A percentile compares a stretch with the other conserved stretches of the same genome.
Conservation (phyloP, 2,888 invertebrate genomes). For the Phengaris arion region DNA sequence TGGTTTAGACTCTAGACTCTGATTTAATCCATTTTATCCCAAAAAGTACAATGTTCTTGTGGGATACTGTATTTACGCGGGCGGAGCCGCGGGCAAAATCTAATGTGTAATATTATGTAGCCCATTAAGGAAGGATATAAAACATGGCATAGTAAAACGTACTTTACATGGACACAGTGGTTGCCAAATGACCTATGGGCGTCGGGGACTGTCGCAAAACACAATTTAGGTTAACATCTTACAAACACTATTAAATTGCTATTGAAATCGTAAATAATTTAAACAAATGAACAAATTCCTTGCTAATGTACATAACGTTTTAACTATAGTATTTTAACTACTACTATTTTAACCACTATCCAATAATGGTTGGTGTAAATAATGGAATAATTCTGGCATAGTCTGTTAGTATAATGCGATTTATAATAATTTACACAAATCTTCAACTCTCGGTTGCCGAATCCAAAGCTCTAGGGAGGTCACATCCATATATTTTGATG, state of each 20-base stretch:
- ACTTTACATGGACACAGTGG: background rate
- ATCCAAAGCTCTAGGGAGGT: background rate
- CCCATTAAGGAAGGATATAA: background rate
- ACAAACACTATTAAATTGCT: conserved; percentile 5
- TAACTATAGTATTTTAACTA: background rate
- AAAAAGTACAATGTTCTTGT: no score
- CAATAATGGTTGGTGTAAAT: background rate
- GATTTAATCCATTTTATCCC: no score
- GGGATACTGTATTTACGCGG: no score
- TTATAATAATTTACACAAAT: background rate
- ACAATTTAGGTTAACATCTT: background rate
- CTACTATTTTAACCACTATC: background rate
- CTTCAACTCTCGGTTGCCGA: background rate
- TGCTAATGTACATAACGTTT: background rate
- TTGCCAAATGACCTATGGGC: background rate
- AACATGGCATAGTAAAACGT: background rate
- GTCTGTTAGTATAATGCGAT: background rate
- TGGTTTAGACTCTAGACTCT: no score
- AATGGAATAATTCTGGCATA: background rate
- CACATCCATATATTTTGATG: background rate
- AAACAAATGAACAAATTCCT: conserved; percentile 6
- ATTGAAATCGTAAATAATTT: background rate
- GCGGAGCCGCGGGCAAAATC: no score
- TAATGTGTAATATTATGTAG: no score
- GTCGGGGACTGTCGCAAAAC: conserved; percentile 1